phyloP scores from a whole-genome alignment of 53 echinoderm and acorn worm genomes.

The Hippasteria phrygiana region DNA sequence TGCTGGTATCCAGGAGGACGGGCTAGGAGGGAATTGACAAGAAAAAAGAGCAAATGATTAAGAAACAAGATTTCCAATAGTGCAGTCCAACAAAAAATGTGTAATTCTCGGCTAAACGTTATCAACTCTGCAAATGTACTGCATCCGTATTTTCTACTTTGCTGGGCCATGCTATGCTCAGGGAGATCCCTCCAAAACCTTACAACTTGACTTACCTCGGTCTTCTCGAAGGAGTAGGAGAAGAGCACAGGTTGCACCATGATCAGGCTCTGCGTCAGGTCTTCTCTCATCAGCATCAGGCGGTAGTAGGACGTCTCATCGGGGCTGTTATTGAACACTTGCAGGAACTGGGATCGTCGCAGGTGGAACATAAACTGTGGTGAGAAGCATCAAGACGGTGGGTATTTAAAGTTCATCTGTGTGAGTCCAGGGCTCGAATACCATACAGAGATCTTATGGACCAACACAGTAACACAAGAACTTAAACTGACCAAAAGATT shows the following conservation, averaged over 20 bases:
- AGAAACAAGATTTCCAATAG: neutral
- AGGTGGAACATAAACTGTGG: constrained; percentile 99
- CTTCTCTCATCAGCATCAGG: constrained; percentile 89
- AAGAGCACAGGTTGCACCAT: constrained; percentile 99
- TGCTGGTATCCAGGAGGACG: constrained; percentile 96
- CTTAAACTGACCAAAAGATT: too few relatives aligned
- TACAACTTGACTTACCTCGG: constrained; percentile 84
- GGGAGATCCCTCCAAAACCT: too few relatives aligned
- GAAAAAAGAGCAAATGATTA: neutral
- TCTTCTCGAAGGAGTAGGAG: constrained; percentile 91
- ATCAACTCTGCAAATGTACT: too few relatives aligned
- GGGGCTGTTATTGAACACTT: constrained; percentile 99
- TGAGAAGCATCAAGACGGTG: neutral
- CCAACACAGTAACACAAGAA: too few relatives aligned
- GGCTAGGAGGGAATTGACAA: constrained; percentile 69
- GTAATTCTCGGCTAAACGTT: too few relatives aligned
- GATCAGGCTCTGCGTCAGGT: constrained; percentile 95
- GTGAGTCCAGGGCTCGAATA: too few relatives aligned
- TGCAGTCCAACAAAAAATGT: neutral
- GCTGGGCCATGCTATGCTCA: too few relatives aligned
- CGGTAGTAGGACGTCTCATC: constrained; percentile 99
- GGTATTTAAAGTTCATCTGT: too few relatives aligned
- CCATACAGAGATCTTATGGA: too few relatives aligned
- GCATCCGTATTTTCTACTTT: too few relatives aligned
- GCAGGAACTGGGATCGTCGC: constrained; percentile 97